Evolutionary conservation across 2,113 vertebrate genomes (phyloP), one percentile per base, ranked within the genome.

Genomic region (Neotoma lepida): DNA sequence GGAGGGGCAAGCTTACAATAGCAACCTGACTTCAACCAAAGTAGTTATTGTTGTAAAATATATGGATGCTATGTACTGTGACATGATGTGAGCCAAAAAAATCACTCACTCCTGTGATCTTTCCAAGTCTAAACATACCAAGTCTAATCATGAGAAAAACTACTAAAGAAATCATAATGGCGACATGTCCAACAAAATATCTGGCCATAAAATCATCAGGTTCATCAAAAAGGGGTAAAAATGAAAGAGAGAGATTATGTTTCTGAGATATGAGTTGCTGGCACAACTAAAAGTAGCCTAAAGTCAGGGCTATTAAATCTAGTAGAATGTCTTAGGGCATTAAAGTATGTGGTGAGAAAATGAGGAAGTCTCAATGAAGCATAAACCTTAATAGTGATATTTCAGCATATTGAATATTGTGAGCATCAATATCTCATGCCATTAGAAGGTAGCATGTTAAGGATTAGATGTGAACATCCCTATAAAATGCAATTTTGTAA

Each of bases 331-430:
- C 15, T 63, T 68, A 44, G 44, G 17, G 64, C n/a, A 28, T 44
- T 20, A 76, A 80, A 74, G 1, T 1, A 30, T 2, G 39, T n/a
- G 61, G 64, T 2, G 12, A 35, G 2, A 95, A 81, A 54, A 2
- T 9, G 22, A 80, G 39, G 24, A 81, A 71, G 77, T 81, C 0
- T 61, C 8, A 90, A 77, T 88, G 58, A 88, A 74, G 22, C 2
- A 78, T 14, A 51, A 61, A 76, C 15, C 41, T 41, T 94, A 80
- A 78, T 56, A 77, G 63, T 49, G 86, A 35, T 13, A 89, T 26
- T 58, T 76, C 41, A 84, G 20, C 64, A 49, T 64, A 49, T n/a
- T 91, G 54, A 81, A 70, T 39, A 54, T 24, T 88, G 18, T 93
- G 33, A 85, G 13, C 71, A 15, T 30, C n/a, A 41, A 76, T 20